Conservation (phyloP, 2,888 invertebrate genomes). For the Dryococelus australis region DNA sequence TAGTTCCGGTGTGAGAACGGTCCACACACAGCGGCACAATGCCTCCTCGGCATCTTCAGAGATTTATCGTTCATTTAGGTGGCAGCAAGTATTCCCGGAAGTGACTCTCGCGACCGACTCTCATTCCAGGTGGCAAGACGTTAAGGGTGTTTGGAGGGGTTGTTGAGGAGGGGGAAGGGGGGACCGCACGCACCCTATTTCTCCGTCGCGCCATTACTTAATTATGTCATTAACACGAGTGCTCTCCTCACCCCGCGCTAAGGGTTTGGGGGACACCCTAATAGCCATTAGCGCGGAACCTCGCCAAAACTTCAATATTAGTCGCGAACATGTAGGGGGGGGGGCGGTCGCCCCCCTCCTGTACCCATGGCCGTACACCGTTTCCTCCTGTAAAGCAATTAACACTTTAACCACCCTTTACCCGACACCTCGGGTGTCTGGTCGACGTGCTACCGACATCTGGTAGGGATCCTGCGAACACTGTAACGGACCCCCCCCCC, state of each 20-base stretch:
- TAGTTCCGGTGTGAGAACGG: too few relatives aligned
- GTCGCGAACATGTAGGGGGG: background rate
- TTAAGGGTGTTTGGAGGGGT: background rate
- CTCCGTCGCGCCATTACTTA: background rate
- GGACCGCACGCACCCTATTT: background rate
- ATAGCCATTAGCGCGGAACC: background rate
- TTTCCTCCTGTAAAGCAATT: background rate
- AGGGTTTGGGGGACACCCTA: background rate
- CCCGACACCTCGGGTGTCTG: background rate
- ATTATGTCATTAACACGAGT: constrained; percentile 9
- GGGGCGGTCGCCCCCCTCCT: background rate
- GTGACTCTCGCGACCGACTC: too few relatives aligned
- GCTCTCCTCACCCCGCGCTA: background rate
- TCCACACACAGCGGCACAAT: too few relatives aligned
- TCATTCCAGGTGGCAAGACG: too few relatives aligned
- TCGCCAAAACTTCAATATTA: background rate
- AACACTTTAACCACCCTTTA: background rate
- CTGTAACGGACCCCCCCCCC: too few relatives aligned
- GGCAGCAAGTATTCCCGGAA: too few relatives aligned
- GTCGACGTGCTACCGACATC: too few relatives aligned
- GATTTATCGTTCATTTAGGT: too few relatives aligned
- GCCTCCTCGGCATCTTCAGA: too few relatives aligned
- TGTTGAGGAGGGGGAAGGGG: background rate
- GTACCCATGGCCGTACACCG: background rate
- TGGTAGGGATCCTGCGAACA: too few relatives aligned